Evolutionary conservation across 1,140 invertebrate genomes (phyloP), one percentile per base, ranked within the genome.

Genomic region (Parasteatoda tepidariorum): DNA sequence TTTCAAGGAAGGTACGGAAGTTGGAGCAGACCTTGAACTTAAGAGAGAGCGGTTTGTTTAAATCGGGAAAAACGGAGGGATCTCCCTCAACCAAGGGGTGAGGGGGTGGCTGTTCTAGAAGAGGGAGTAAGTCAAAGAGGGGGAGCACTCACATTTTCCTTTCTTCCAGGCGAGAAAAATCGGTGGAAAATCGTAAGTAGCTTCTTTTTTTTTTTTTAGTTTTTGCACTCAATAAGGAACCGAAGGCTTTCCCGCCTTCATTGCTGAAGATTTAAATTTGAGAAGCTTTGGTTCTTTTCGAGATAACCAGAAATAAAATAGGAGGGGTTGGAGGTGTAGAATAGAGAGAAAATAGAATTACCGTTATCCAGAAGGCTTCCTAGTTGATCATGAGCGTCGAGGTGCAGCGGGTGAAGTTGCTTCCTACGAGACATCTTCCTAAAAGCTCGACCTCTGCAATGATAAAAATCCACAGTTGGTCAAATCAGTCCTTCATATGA

Each of bases 391-490:
- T 90, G 90, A 66, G 90, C 90, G 83, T 92, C 90, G 71, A 90
- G 88, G 86, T 90, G 90, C 73, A 90, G 88, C 71, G 92, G 92
- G 74, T 91, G 88, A 28, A 91, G 89, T 86, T 92, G 92, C 88
- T 92, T 93, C 88, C 92, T 89, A 86, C 92, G 90, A 86, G 90
- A 92, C 91, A 91, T 93, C 74, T 71, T 87, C 54, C 31, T 54
- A n/a, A n/a, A 57, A 55, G 13, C 59, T 85, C 81, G 84, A 31
- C 67, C 67, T 30, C 83, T 84, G 73, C 34, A 84, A 82, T 66
- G 71, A 81, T 61, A 75, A 73, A 57, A 62, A 75, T 41, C 57
- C 41, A 38, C 33, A 76, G 82, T 54, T 55, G 62, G 59, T 67
- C 24, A 71, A 33, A 83, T 7, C 18, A 24, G 41, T 22, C 86